These are phyloP conservation scores for Phania funesta DNA, from an alignment of 2,888 invertebrate species.

Conservation along the genomic window DNA sequence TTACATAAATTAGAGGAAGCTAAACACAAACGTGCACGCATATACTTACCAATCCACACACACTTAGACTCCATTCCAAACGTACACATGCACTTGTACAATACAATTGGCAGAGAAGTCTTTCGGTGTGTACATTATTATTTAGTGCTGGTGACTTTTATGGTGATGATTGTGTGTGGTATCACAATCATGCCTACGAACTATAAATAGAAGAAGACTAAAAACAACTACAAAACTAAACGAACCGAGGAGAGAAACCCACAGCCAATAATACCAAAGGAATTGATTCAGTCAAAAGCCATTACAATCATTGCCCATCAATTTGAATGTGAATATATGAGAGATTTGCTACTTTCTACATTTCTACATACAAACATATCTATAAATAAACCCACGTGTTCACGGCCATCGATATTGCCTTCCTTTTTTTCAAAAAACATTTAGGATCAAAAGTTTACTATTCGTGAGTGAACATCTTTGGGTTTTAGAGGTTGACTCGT, in stretches of 20 bases:
- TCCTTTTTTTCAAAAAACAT: neutral
- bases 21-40: conserved; percentile 40
- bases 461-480: too few species aligned
- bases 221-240: conserved; percentile 17
- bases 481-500: too few species aligned
- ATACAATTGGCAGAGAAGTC: conserved; percentile 38
- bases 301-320: conserved; percentile 66
- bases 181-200: conserved; percentile 51
- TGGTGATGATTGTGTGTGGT: conserved; percentile 65
- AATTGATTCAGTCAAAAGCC: conserved; percentile 66
- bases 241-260: conserved; percentile 28
- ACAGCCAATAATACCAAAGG: conserved; percentile 61
- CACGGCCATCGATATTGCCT: neutral
- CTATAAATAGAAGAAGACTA: conserved; percentile 21
- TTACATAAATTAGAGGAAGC: conserved; percentile 68
- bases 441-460: neutral
- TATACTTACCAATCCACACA: neutral
- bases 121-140: conserved; percentile 57
- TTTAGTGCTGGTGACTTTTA: conserved; percentile 62
- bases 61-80: neutral
- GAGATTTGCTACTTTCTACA: conserved; percentile 1
- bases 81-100: neutral
- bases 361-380: neutral
- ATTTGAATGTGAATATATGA: conserved; percentile 59
- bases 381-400: neutral